Evolutionary conservation across 2,888 invertebrate genomes (phyloP).

Genomic region (Trissonchulus latispiculum): DNA sequence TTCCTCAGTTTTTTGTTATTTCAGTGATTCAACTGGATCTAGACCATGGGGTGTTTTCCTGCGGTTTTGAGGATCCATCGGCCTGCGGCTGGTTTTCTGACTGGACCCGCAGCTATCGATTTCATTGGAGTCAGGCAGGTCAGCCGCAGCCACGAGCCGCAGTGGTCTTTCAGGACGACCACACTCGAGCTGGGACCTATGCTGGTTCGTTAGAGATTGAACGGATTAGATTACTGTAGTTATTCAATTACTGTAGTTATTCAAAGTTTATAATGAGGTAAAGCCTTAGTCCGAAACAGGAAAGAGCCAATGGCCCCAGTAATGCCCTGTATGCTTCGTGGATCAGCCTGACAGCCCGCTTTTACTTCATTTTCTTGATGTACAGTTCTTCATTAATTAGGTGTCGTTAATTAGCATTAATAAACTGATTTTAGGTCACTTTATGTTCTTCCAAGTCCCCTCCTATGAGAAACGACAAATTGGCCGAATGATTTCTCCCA

Average conservation of each 20-base stretch:
- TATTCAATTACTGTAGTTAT: no score
- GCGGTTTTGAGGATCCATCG: slow-evolving; percentile 3
- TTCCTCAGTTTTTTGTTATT: no score
- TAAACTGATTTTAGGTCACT: slow-evolving; percentile 5
- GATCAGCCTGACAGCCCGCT: no score
- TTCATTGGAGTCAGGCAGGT: background rate
- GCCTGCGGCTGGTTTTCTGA: slow-evolving; percentile 7
- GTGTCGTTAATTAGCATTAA: background rate
- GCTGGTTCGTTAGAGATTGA: no score
- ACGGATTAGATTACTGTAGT: no score
- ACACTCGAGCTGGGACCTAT: no score
- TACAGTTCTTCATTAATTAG: background rate
- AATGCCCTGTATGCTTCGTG: no score
- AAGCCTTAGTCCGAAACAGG: no score
- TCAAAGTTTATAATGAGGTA: no score
- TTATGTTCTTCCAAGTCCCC: slow-evolving; percentile 7
- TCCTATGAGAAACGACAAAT: background rate
- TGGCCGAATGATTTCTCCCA: slow-evolving; percentile 15
- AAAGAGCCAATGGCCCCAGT: no score
- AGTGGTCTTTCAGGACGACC: background rate
- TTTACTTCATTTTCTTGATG: no score
- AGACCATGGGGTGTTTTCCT: background rate
- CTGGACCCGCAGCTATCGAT: background rate
- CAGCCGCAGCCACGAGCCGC: background rate
- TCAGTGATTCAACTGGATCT: background rate